Conservation (phyloP, 1,140 invertebrate species). For the Drosophila fuyamai region DNA sequence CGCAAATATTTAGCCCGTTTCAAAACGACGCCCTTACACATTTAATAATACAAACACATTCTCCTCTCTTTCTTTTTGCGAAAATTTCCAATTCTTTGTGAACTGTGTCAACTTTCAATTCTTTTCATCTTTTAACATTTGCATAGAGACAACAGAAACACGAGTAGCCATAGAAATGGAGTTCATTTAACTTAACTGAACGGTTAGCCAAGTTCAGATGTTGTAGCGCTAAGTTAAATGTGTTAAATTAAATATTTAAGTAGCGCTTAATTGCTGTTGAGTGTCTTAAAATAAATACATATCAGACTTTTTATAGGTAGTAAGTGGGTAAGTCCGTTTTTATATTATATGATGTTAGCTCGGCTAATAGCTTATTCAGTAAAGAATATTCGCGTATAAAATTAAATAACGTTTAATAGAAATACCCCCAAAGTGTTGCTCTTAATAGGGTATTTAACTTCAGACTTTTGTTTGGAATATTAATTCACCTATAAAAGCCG, state of each 20-base stretch:
- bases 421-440: background rate
- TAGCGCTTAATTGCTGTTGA: slow-evolving; percentile 19
- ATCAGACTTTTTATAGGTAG: background rate
- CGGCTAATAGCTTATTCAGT: background rate
- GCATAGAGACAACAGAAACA: slow-evolving; percentile 47
- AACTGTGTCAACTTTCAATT: slow-evolving; percentile 76
- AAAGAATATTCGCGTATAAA: slow-evolving; percentile 10
- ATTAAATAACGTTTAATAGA: slow-evolving; percentile 10
- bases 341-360: background rate
- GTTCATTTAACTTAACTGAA: slow-evolving; percentile 29
- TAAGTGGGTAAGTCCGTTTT: slow-evolving; percentile 17
- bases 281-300: slow-evolving; percentile 14
- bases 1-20: slow-evolving; percentile 23
- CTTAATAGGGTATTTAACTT: slow-evolving; percentile 31
- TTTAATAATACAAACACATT: slow-evolving; percentile 22
- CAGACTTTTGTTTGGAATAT: background rate
- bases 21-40: slow-evolving; percentile 36
- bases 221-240: slow-evolving; percentile 24
- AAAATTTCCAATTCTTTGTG: slow-evolving; percentile 53
- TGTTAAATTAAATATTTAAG: slow-evolving; percentile 36
- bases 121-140: slow-evolving; percentile 46
- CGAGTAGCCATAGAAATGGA: slow-evolving; percentile 14
- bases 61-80: slow-evolving; percentile 24
- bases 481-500: slow-evolving; percentile 35
- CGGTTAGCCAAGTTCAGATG: slow-evolving; percentile 1